Base-by-base conservation (phyloP, 2,888 invertebrate species). In the Coenonympha glycerion region DNA sequence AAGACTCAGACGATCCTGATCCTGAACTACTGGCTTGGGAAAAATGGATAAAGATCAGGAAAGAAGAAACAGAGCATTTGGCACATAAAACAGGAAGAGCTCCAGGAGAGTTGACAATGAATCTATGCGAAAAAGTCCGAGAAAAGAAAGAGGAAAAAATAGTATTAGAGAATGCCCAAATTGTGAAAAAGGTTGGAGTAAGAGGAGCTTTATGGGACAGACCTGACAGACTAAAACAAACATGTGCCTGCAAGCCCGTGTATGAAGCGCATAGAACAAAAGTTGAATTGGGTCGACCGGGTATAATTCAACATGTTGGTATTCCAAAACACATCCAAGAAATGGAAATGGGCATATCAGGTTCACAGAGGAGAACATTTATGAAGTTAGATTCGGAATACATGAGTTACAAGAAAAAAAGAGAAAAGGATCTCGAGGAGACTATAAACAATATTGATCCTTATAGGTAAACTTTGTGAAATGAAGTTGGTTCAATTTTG, bases 91-190 rank as follows among this genome's bases (percentile, higher is more conserved):
- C 73, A 0, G 44, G 63, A 1, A 65, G 74, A 48, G 62, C 68
- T 26, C 77, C 83, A 28, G 72, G 57, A 1, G 83, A 86, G 48
- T 61, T 87, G 15, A 60, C 73, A 6, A 85, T 87, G 84, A 86
- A 86, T 55, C 55, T 76, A 16, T 42, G 73, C 8, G 73, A 74
- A 31, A 72, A 70, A 26, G 52, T 71, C 2, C 69, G 84, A 1
- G 69, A 75, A 54, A 70, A 79, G 6, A 77, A 72, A 47, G 86
- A 86, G 64, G 65, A 72, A 36, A 86, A 86, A 61, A 62, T 45
- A 0, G 73, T 63, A 2, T 55, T 87, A 36, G 79, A 81, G 60
- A 57, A 81, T 49, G 80, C 84, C n/a, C 76, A 84, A 57, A 66
- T 81, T 41, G 52, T 65, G 6, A 63, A 63, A 33, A 79, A 76